phyloP scores from a whole-genome alignment of 2,888 invertebrate genomes.

The Theretra japonica region DNA sequence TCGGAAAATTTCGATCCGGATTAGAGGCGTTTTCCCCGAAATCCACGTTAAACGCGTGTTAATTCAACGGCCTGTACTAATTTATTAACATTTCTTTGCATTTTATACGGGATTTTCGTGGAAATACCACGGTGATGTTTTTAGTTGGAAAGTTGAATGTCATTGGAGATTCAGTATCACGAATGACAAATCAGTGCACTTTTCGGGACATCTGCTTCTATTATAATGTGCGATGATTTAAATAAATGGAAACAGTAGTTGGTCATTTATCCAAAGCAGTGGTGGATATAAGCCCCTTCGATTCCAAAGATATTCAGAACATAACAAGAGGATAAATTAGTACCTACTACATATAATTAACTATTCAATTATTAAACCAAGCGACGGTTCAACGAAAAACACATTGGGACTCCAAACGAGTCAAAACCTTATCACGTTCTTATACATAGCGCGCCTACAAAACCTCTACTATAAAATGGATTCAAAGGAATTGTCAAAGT shows the following conservation, averaged over 20 bases:
- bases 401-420: neutral
- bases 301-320: too few species aligned
- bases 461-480: conserved; percentile 34
- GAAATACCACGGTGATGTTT: neutral
- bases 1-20: conserved; percentile 71
- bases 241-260: too few species aligned
- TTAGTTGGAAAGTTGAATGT: neutral
- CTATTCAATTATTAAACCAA: too few species aligned
- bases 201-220: too few species aligned
- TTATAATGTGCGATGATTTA: too few species aligned
- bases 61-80: conserved; percentile 53
- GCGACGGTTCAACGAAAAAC: neutral
- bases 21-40: conserved; percentile 56
- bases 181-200: too few species aligned
- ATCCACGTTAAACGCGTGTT: conserved; percentile 58
- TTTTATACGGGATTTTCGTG: neutral
- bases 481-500: conserved; percentile 52
- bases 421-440: neutral
- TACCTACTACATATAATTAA: too few species aligned
- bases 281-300: too few species aligned
- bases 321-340: too few species aligned
- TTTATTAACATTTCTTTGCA: conserved; percentile 32
- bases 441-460: conserved; percentile 27
- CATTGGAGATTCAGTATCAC: neutral
- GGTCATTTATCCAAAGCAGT: too few species aligned